Base-by-base conservation (phyloP, 2,113 vertebrate genomes). In the Takifugu flavidus region DNA sequence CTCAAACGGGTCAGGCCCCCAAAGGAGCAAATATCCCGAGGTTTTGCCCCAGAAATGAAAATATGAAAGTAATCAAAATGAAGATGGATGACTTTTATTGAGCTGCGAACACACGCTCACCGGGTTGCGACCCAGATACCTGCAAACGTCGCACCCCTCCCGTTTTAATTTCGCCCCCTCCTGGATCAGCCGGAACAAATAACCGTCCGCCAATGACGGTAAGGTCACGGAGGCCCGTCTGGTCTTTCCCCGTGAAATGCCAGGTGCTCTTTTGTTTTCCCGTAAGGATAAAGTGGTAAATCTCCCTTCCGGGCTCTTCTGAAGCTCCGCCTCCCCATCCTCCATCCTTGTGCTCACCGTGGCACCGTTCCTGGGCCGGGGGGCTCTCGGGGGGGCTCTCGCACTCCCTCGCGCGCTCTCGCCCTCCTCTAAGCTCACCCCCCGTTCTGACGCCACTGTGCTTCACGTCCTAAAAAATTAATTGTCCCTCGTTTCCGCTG, bases 391-490 rank as follows among this genome's bases (percentile, higher is more conserved):
- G 20, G 20, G 1, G 20, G n/a, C n/a, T n/a, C n/a, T 61, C 62
- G 34, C 62, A 20, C 69, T 45, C 20, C 63, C 59, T 64, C 77
- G n/a, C n/a, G n/a, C n/a, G 72, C 61, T 80, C 65, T 77, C 82
- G 62, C 81, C 70, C 13, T 45, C 44, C 13, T 56, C n/a, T 56
- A 43, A 20, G 6, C 56, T 45, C 55, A 5, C 47, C 54, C 44
- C 39, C 49, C 7, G 60, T 27, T 68, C 59, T 72, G 49, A 68
- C 47, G 50, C 53, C 45, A 43, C 53, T 68, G 31, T 8, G 27
- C 60, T 50, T 72, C 51, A 49, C 57, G 77, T 73, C 60, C 67
- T 85, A 50, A 90, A 90, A 88, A 82, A 88, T 90, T 86, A 80
- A 89, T 89, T 75, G 77, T 70, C 75, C 57, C 53, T 34, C 44